These are phyloP conservation scores for Clavelina lepadiformis DNA, from an alignment of 23 tunicate species.

Conservation along the genomic window DNA sequence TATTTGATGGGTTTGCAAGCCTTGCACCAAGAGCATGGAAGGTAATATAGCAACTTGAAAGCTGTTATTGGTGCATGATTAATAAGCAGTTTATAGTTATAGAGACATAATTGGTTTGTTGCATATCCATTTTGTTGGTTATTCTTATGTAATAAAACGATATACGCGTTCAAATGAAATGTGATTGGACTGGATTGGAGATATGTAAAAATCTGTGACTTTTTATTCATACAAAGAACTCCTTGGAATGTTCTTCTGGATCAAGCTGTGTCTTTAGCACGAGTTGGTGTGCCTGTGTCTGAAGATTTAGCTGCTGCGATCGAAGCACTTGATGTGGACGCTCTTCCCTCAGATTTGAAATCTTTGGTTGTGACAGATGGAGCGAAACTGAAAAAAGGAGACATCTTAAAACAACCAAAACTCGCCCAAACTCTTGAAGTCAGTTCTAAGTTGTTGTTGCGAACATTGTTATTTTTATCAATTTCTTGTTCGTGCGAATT, in stretches of 20 bases:
- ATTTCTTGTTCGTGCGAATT: too few species aligned
- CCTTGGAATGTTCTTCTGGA: conserved; percentile 41
- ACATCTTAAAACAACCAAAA: conserved; percentile 30
- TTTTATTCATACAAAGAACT: too few species aligned
- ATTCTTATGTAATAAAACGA: too few species aligned
- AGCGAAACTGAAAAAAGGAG: conserved; percentile 29
- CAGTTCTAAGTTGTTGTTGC: background rate
- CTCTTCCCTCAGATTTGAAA: conserved; percentile 10
- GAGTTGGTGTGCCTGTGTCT: conserved; percentile 35
- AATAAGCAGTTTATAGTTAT: too few species aligned
- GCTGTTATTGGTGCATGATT: too few species aligned
- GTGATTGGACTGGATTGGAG: too few species aligned
- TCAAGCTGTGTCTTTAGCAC: conserved; percentile 29
- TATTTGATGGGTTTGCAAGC: conserved; percentile 44
- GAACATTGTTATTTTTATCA: background rate
- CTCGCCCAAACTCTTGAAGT: conserved; percentile 59
- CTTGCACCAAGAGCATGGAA: conserved; percentile 57
- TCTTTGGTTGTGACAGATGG: conserved; percentile 20
- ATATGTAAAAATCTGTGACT: too few species aligned
- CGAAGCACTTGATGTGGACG: conserved; percentile 1
- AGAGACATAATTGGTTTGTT: too few species aligned
- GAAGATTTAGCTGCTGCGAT: conserved; percentile 55
- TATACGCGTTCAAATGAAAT: too few species aligned
- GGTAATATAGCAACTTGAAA: too few species aligned
- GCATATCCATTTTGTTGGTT: too few species aligned